Evolutionary conservation across 2,797 vertebrate species (phyloP).

Genomic region (Pseudocheirus occidentalis): DNA sequence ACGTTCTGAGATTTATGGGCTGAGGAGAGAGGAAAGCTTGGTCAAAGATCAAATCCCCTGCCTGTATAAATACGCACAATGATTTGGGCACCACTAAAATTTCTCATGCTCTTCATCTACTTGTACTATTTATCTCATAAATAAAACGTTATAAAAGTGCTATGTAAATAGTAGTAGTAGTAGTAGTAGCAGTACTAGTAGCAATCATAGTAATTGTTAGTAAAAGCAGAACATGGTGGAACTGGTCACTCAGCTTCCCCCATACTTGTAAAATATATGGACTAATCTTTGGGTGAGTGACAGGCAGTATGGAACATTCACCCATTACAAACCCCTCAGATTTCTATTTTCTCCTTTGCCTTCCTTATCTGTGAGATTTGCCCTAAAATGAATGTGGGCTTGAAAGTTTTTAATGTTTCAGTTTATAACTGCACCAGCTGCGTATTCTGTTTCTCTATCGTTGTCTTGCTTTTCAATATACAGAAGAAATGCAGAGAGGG

Average conservation of each 20-base stretch:
- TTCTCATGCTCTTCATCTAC: not conserved
- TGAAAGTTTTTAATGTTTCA: slow-evolving; percentile 35
- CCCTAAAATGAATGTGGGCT: slow-evolving; percentile 44
- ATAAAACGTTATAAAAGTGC: not conserved
- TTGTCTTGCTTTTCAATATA: slow-evolving; percentile 45
- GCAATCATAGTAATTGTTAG: not conserved
- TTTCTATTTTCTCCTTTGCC: not conserved
- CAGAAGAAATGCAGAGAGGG: slow-evolving; percentile 17
- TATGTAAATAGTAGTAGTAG: not conserved
- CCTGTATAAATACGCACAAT: not conserved
- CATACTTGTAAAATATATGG: not conserved
- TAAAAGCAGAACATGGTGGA: not conserved
- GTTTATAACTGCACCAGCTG: slow-evolving; percentile 7
- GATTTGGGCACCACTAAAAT: not conserved
- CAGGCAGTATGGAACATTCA: not conserved
- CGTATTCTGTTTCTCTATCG: not conserved
- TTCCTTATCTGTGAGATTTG: slow-evolving; percentile 44
- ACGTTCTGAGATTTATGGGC: not conserved
- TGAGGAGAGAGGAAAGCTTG: not conserved
- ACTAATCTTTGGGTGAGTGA: not conserved
- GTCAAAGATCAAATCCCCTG: not conserved
- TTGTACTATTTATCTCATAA: not conserved
- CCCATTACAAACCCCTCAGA: not conserved
- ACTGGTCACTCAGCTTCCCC: not conserved
- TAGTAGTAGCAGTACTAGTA: not conserved